phyloP scores from a whole-genome alignment of 2,888 invertebrate genomes.

The Pardosa pseudoannulata region DNA sequence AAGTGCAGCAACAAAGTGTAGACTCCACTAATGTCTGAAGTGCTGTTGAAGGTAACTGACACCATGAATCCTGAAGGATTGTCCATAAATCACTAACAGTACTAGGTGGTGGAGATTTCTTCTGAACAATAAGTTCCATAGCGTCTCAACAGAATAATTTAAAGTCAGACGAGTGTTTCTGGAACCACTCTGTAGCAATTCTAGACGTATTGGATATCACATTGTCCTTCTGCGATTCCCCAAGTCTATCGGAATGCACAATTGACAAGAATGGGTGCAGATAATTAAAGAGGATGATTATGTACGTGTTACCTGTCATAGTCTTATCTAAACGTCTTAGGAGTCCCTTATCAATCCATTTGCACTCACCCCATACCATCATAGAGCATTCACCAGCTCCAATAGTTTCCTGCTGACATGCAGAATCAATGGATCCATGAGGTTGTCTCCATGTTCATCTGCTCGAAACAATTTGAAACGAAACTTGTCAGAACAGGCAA shows the following conservation, averaged over 20 bases:
- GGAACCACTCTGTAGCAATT: slow-evolving; percentile 21
- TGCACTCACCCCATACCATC: neutral
- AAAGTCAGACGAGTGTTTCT: neutral
- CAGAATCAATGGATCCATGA: slow-evolving; percentile 8
- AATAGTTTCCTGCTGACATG: slow-evolving; percentile 5
- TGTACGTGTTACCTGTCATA: neutral
- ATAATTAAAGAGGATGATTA: neutral
- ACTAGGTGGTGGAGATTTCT: neutral
- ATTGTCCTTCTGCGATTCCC: neutral
- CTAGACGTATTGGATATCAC: slow-evolving; percentile 14
- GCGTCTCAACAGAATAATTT: neutral
- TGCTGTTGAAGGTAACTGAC: neutral
- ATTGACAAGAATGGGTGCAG: neutral
- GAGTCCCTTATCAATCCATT: neutral
- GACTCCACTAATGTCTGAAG: slow-evolving; percentile 15
- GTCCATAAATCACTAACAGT: slow-evolving; percentile 11
- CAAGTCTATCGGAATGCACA: slow-evolving; percentile 7
- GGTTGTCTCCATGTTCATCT: slow-evolving; percentile 15
- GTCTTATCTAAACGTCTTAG: neutral
- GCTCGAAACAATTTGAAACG: slow-evolving; percentile 18
- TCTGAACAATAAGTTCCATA: neutral
- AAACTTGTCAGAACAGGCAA: neutral
- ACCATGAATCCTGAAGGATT: neutral
- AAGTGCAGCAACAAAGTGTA: neutral
- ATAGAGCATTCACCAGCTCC: neutral